These are phyloP conservation scores for Collichthys lucidus DNA, from an alignment of 2,113 vertebrate species.

Conservation along the genomic window DNA sequence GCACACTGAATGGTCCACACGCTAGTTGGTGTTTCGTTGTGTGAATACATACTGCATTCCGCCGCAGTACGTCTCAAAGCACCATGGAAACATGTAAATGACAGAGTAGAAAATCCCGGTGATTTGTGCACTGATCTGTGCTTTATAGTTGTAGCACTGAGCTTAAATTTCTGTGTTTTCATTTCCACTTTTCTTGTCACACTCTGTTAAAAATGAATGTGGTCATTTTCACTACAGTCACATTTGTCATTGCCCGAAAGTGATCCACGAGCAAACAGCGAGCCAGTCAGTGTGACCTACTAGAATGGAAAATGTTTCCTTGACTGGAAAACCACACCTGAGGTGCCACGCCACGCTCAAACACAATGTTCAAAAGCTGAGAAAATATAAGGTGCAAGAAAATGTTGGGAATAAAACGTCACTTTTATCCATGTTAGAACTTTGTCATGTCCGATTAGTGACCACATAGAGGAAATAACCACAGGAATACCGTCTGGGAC, in stretches of 20 bases:
- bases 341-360: conserved; percentile 25
- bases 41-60: conserved; percentile 15
- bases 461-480: conserved; percentile 22
- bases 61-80: conserved; percentile 9
- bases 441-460: conserved; percentile 37
- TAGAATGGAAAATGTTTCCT: conserved; percentile 65
- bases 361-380: conserved; percentile 47
- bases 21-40: conserved; percentile 37
- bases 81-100: conserved; percentile 1
- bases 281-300: conserved; percentile 54
- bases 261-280: conserved; percentile 54
- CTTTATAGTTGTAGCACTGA: neutral
- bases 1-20: conserved; percentile 11
- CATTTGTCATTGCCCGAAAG: conserved; percentile 60
- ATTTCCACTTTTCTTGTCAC: conserved; percentile 59
- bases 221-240: conserved; percentile 59
- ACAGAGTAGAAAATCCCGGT: conserved; percentile 10
- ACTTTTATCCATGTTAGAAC: conserved; percentile 29
- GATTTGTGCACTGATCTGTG: conserved; percentile 1
- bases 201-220: conserved; percentile 48
- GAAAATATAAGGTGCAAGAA: conserved; percentile 44
- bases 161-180: conserved; percentile 21
- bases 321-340: conserved; percentile 69
- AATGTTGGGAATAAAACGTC: conserved; percentile 31
- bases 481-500: conserved; percentile 29